phyloP scores from a whole-genome alignment of 2,888 invertebrate genomes.

The Drosophila cognata region DNA sequence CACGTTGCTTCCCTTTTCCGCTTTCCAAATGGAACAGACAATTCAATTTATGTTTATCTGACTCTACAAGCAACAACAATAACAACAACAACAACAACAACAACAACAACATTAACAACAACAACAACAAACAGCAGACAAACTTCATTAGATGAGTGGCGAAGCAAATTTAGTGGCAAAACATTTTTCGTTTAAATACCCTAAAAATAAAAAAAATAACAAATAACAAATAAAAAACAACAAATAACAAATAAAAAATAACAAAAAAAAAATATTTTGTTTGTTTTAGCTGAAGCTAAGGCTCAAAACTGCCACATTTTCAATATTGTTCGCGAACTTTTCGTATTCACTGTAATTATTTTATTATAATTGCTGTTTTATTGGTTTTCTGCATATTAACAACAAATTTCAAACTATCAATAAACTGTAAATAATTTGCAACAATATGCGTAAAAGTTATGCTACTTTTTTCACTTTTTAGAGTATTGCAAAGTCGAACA shows the following conservation, averaged over 20 bases:
- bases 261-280: too few relatives aligned
- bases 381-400: neutral
- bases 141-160: conserved; percentile 65
- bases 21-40: conserved; percentile 77
- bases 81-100: conserved; percentile 18
- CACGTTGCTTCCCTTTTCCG: conserved; percentile 71
- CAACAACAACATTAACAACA: conserved; percentile 24
- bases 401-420: neutral
- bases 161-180: conserved; percentile 23
- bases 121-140: conserved; percentile 44
- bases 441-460: neutral
- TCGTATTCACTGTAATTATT: neutral
- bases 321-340: neutral
- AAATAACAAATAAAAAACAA: neutral
- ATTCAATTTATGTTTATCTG: conserved; percentile 76
- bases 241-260: too few relatives aligned
- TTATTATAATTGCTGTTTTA: neutral
- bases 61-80: conserved; percentile 31
- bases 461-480: neutral
- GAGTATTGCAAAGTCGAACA: conserved; percentile 11
- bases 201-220: neutral
- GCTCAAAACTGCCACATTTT: neutral
- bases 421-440: neutral
- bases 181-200: conserved; percentile 36
- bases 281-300: neutral